Evolutionary conservation across 64 coral and sea anemone genomes (phyloP).

Genomic region (Hydrozoanthus tunicans): DNA sequence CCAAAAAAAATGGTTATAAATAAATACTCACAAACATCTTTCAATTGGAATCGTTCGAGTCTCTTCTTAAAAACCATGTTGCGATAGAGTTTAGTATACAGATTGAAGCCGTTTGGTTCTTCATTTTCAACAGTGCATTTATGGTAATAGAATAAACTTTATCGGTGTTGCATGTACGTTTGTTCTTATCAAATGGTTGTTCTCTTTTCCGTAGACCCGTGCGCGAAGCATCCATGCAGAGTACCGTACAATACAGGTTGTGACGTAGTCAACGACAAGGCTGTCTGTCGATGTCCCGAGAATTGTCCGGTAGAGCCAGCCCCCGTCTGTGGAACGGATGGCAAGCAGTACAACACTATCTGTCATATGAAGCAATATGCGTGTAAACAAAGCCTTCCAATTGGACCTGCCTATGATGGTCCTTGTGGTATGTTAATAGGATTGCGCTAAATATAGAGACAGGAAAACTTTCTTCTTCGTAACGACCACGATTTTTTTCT

Average conservation of each 20-base stretch:
- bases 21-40: background rate
- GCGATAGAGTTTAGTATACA: background rate
- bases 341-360: constrained; percentile 24
- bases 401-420: constrained; percentile 22
- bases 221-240: constrained; percentile 22
- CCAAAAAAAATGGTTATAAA: background rate
- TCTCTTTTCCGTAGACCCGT: constrained; percentile 25
- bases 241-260: constrained; percentile 62
- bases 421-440: constrained; percentile 35
- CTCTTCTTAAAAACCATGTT: background rate
- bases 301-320: constrained; percentile 17
- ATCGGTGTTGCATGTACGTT: too few species aligned
- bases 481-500: too few species aligned
- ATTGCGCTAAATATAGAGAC: background rate
- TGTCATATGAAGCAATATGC: constrained; percentile 57
- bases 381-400: constrained; percentile 19
- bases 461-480: background rate
- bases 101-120: background rate
- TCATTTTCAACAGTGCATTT: too few species aligned
- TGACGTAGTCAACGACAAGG: constrained; percentile 22
- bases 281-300: constrained; percentile 47
- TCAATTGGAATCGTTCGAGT: background rate
- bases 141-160: too few species aligned
- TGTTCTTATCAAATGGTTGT: too few species aligned
- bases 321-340: constrained; percentile 59